Evolutionary conservation across 2,888 invertebrate genomes (phyloP), one percentile per base, ranked within the genome.

Genomic region (Eupithecia subumbrata): DNA sequence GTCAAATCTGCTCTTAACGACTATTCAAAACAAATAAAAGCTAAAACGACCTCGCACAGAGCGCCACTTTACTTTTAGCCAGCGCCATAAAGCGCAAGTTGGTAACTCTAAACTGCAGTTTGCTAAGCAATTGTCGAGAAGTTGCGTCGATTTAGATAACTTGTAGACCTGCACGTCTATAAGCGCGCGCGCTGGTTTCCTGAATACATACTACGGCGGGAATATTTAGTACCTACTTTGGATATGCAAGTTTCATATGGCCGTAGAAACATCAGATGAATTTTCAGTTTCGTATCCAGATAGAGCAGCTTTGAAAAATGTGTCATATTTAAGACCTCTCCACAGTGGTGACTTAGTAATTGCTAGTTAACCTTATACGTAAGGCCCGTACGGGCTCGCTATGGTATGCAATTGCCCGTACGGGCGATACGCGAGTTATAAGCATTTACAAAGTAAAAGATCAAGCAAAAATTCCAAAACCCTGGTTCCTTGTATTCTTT

Each of bases 51-150:
- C 60, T 60, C 1, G 25, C 64, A 63, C 7, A 8, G 18, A 34
- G 64, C 34, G 64, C 30, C 34, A 64, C 64, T 34, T 64, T 64
- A 34, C 64, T 34, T 14, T 9, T 18, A 34, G 30, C 64, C 18
- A 14, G 64, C 64, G 16, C 34, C 64, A 5, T 34, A 30, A 64
- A 34, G 34, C 34, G 8, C 34, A 64, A 64, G 30, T 64, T 34
- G 60, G 60, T 0, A 60, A 64, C 64, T 34, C 30, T 34, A 34
- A 64, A 34, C 30, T 64, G 64, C 64, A 64, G 34, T 64, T 30
- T 64, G 34, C 64, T 64, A 30, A 63, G 64, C 30, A 64, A 64
- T 34, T 64, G 60, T 60, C 25, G 60, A 25, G 60, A 60, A 60
- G 25, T 60, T 60, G 5, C n/a, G 60, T 60, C 25, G 60, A 60